These are phyloP conservation scores for Notechis scutatus DNA, from an alignment of 2,113 vertebrate species.

Conservation along the genomic window DNA sequence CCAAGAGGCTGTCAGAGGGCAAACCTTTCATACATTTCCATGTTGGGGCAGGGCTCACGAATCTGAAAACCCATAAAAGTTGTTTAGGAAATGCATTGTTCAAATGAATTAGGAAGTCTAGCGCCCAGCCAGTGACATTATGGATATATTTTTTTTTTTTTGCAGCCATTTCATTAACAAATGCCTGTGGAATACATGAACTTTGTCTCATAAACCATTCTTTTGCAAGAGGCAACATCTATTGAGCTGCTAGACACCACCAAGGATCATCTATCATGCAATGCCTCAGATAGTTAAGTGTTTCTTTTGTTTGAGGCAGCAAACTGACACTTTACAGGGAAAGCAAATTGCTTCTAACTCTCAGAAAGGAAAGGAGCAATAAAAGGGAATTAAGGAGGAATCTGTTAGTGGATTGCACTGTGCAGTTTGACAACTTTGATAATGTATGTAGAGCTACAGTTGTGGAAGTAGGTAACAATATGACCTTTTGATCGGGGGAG, in stretches of 20 bases:
- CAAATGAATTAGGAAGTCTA: slow-evolving; percentile 38
- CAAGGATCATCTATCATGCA: slow-evolving; percentile 25
- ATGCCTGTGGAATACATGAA: slow-evolving; percentile 5
- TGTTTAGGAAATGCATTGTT: slow-evolving; percentile 19
- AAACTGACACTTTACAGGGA: neutral
- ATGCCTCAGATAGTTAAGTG: slow-evolving; percentile 8
- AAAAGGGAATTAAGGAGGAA: slow-evolving; percentile 29
- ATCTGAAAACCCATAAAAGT: neutral
- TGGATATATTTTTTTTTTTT: neutral
- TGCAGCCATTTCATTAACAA: slow-evolving; percentile 37
- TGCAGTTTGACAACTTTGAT: neutral
- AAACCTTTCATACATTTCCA: neutral
- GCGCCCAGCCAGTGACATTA: slow-evolving; percentile 16
- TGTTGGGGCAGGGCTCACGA: neutral
- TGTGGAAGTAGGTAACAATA: slow-evolving; percentile 31
- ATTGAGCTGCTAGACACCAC: slow-evolving; percentile 10
- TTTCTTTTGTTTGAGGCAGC: slow-evolving; percentile 30
- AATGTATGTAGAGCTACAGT: slow-evolving; percentile 45
- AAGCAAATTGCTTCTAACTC: slow-evolving; percentile 41
- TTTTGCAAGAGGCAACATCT: slow-evolving; percentile 13
- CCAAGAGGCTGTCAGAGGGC: neutral
- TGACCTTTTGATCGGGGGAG: neutral
- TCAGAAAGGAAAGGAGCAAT: slow-evolving; percentile 21
- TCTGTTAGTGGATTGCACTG: slow-evolving; percentile 27
- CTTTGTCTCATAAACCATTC: slow-evolving; percentile 1